Evolutionary conservation across 2,888 invertebrate genomes (phyloP), one percentile per base, ranked within the genome.

Genomic region (Chironomus tentans): DNA sequence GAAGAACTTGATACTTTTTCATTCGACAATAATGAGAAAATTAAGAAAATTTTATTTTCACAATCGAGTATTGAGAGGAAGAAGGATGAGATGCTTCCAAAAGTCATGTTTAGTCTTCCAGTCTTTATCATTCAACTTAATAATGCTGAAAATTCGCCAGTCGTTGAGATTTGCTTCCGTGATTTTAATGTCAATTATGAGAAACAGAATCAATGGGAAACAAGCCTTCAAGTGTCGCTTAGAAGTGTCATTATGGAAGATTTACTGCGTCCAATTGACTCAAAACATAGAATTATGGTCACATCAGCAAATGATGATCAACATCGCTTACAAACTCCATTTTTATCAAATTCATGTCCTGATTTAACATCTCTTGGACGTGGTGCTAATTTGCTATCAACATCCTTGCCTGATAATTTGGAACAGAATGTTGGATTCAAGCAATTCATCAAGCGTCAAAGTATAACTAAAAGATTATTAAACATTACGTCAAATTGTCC

Each of bases 191-290:
- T 94, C 72, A 88, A 88, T 70, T 92, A 91, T 81, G 90, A 91
- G 78, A 89, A 89, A 78, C 85, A 87, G 77, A 89, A 89, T 78
- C 85, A 85, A 22, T 88, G 88, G 79, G 91, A 92, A 81, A 93
- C 92, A 3, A 88, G 88, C 78, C 86, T 94, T 74, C 90, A 92
- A 84, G 90, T 94, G 13, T 91, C 93, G 0, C 85, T 97, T 6
- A 89, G 93, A 78, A 94, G 96, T 0, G 88, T 97, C 22, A 87
- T 92, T 3, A 94, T 97, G 92, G 96, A 97, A 82, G 97, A 97
- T 84, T 86, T 97, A 3, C 87, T 93, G 6, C 91, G 92, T 80
- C 89, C 91, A 2, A 87, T 88, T 21, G 91, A 91, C 65, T 92
- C 94, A 0, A 90, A 90, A 79, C 92, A 94, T 83, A 88, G 95